A percentile compares a stretch with the other conserved stretches of the same genome.
Conservation (phyloP, 1,140 invertebrate genomes). For the Heliothis subflexa region DNA sequence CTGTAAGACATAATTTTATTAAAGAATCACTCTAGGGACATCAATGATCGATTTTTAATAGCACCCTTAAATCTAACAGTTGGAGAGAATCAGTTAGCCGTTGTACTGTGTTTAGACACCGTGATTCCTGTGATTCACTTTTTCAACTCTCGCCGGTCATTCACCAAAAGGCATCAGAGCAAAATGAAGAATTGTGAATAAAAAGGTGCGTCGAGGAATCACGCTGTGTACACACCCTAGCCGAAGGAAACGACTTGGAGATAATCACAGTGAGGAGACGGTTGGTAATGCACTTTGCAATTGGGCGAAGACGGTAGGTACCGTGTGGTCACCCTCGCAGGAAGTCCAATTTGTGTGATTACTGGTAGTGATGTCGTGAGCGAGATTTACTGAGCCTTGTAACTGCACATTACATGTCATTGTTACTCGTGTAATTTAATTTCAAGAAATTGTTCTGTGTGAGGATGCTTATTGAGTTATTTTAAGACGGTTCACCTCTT, state of each 20-base stretch:
- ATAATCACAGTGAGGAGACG: slow-evolving; percentile 69
- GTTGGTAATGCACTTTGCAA: slow-evolving; percentile 50
- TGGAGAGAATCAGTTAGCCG: slow-evolving; percentile 65
- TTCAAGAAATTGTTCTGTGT: slow-evolving; percentile 33
- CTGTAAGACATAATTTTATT: background rate
- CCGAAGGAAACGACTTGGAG: slow-evolving; percentile 58
- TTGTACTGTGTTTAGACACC: slow-evolving; percentile 69
- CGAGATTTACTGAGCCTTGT: slow-evolving; percentile 39
- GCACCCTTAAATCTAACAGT: slow-evolving; percentile 49
- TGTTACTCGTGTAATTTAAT: slow-evolving; percentile 47
- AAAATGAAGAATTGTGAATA: slow-evolving; percentile 76
- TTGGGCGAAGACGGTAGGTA: slow-evolving; percentile 61
- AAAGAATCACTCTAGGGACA: background rate
- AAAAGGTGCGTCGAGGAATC: slow-evolving; percentile 82
- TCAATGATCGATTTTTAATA: slow-evolving; percentile 21
- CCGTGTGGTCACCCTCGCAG: slow-evolving; percentile 71
- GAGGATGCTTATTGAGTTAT: slow-evolving; percentile 18
- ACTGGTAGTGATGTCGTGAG: slow-evolving; percentile 46
- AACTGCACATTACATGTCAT: slow-evolving; percentile 45
- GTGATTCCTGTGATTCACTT: slow-evolving; percentile 82
- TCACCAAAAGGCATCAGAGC: slow-evolving; percentile 78
- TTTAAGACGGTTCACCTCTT: background rate
- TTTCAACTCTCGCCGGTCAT: slow-evolving; percentile 79
- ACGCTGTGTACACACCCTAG: slow-evolving; percentile 79
- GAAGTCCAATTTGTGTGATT: slow-evolving; percentile 65